Evolutionary conservation across 2,888 invertebrate species (phyloP), one percentile per base, ranked within the genome.

Genomic region (Torymus auratus): DNA sequence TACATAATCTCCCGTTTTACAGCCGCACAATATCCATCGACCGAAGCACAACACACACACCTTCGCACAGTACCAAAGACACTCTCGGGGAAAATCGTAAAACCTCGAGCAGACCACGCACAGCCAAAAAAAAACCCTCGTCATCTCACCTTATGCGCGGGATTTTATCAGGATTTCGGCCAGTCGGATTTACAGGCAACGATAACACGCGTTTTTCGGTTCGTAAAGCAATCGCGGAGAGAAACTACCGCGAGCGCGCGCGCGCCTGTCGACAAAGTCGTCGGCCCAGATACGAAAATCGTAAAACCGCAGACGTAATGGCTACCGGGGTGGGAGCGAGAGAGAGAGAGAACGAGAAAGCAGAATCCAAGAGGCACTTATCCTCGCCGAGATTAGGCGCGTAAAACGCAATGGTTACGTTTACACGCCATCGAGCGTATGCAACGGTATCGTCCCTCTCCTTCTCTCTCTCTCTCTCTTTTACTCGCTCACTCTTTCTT

Each of bases 301-400:
- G 88, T 90, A 89, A 90, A 89, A 84, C 87, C 85, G 84, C 86
- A 76, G 85, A 89, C 85, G 86, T 88, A 88, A 89, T 86, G 87
- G 87, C 87, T 82, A 83, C 85, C 83, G 67, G 17, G 41, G 70
- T 65, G 65, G 41, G 58, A 53, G 61, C 17, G 28, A 41, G 3
- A 7, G 64, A 52, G 41, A 41, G 41, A 41, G 41, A 7, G 41
- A 41, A 41, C 41, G 41, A 41, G 62, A 61, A 71, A 75, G 82
- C 83, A 82, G 84, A 85, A 85, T 84, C 84, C 84, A 82, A 82
- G 82, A 78, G 86, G 86, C 86, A 87, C 88, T 89, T 87, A 73
- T 81, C 69, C 85, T 82, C 84, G 83, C 84, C 83, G 85, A 88
- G 88, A 89, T 89, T 88, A 87, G 84, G 82, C 81, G 86, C 86